These are phyloP conservation scores for Hydriomena furcata DNA, from an alignment of 2,888 invertebrate genomes.

Conservation along the genomic window DNA sequence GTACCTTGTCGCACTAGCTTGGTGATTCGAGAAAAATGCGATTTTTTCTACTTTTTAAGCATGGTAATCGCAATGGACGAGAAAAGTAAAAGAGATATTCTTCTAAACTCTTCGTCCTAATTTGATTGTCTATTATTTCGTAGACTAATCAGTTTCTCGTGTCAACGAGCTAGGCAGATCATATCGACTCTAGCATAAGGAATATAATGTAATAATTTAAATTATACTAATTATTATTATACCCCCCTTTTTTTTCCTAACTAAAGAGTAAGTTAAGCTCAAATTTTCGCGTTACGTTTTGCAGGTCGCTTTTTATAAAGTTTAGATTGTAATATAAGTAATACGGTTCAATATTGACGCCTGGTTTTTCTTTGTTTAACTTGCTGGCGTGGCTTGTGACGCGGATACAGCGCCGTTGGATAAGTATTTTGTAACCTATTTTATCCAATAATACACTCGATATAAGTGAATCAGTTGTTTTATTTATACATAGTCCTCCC, in stretches of 20 bases:
- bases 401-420: constrained; percentile 60
- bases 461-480: constrained; percentile 78
- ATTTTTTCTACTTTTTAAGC: no score
- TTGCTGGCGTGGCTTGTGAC: constrained; percentile 62
- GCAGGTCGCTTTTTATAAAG: constrained; percentile 74
- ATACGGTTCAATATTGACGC: constrained; percentile 65
- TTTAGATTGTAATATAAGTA: constrained; percentile 72
- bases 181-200: constrained; percentile 58
- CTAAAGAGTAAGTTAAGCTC: constrained; percentile 82
- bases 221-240: constrained; percentile 80
- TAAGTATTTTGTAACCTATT: constrained; percentile 82
- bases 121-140: no score
- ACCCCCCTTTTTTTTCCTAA: constrained; percentile 64
- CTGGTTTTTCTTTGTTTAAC: constrained; percentile 61
- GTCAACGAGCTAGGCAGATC: no score
- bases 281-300: constrained; percentile 65
- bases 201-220: constrained; percentile 79
- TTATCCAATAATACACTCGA: constrained; percentile 83
- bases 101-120: no score
- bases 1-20: no score
- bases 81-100: no score
- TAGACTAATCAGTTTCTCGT: no score
- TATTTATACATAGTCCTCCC: no score
- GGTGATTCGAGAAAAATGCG: no score
- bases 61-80: no score